Evolutionary conservation across 1,140 invertebrate genomes (phyloP).

Genomic region (Scaptomyza pallida): DNA sequence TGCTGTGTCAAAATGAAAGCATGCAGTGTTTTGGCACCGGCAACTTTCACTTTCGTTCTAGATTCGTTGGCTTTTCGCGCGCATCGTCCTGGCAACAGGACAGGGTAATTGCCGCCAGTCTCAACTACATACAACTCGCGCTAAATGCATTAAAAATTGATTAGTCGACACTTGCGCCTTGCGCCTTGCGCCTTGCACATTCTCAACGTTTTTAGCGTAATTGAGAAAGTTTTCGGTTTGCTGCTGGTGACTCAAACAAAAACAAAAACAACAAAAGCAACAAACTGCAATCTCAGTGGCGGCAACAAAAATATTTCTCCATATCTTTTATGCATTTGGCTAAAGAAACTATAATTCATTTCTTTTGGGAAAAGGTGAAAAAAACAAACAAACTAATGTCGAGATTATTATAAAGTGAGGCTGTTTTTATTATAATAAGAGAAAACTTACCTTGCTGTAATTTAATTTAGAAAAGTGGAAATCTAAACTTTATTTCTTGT

Average conservation of each 20-base stretch:
- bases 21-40: slow-evolving; percentile 4
- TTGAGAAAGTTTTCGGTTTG: slow-evolving; percentile 35
- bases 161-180: slow-evolving; percentile 26
- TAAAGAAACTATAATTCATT: neutral
- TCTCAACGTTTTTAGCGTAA: slow-evolving; percentile 26
- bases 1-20: slow-evolving; percentile 34
- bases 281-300: no score
- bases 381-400: no score
- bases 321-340: slow-evolving; percentile 2
- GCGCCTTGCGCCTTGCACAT: neutral
- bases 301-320: neutral
- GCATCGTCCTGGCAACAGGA: neutral
- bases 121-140: slow-evolving; percentile 21
- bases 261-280: neutral
- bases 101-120: slow-evolving; percentile 39
- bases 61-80: neutral
- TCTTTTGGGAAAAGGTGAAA: neutral
- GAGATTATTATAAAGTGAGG: neutral
- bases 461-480: neutral
- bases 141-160: slow-evolving; percentile 48
- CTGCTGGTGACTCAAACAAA: slow-evolving; percentile 6
- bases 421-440: neutral
- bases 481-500: no score
- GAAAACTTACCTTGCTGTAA: neutral
- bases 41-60: slow-evolving; percentile 41